These are phyloP conservation scores for Frieseomelitta varia DNA, from an alignment of 1,140 invertebrate genomes.

Conservation along the genomic window DNA sequence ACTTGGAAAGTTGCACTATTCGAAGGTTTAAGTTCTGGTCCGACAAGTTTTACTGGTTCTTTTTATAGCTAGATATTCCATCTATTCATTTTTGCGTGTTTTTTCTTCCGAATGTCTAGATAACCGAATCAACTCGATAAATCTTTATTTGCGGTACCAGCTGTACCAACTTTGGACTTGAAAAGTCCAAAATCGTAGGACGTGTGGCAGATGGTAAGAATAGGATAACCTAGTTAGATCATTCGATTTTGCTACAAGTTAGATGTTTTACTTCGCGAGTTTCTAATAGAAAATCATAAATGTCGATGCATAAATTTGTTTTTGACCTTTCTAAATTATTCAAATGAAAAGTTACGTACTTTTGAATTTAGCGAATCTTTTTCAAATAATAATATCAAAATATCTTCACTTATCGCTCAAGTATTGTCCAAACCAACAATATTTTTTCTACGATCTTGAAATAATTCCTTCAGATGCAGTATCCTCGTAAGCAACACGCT, in stretches of 20 bases:
- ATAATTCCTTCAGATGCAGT: neutral
- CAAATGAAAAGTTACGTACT: too few relatives aligned
- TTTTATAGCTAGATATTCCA: slow-evolving; percentile 3
- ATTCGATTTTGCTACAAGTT: neutral
- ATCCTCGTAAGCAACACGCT: neutral
- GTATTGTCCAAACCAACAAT: too few relatives aligned
- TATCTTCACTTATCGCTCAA: too few relatives aligned
- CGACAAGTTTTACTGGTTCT: neutral
- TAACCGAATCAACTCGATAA: slow-evolving; percentile 10
- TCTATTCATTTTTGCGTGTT: slow-evolving; percentile 4
- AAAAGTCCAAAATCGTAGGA: neutral
- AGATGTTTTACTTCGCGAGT: neutral
- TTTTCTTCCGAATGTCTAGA: neutral
- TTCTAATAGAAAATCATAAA: neutral
- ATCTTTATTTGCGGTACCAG: slow-evolving; percentile 23
- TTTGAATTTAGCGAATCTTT: too few relatives aligned
- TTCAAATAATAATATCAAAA: too few relatives aligned
- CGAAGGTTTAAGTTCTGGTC: neutral
- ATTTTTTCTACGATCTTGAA: neutral
- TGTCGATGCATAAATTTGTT: too few relatives aligned
- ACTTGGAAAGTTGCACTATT: neutral
- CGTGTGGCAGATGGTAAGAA: neutral
- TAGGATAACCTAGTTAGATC: neutral
- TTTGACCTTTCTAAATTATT: too few relatives aligned
- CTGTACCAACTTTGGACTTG: neutral